phyloP scores from a whole-genome alignment of 1,140 invertebrate genomes.

The Lasioglossum albipes region DNA sequence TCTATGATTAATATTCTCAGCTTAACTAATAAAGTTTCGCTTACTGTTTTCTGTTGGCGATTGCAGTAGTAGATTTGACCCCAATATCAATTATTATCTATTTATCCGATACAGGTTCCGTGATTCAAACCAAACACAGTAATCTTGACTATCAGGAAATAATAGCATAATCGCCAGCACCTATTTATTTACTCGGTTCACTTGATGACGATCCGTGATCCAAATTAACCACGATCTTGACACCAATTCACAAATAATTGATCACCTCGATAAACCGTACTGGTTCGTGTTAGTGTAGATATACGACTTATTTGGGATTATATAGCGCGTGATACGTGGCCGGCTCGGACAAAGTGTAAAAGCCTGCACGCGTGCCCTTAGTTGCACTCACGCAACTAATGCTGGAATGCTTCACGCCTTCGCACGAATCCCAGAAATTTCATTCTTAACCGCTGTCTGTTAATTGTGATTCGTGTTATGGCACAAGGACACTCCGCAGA shows the following conservation, averaged over 20 bases:
- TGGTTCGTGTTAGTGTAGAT: background rate
- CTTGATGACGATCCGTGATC: background rate
- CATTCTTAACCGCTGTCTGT: slow-evolving; percentile 32
- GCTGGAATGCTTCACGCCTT: slow-evolving; percentile 66
- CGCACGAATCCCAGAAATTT: slow-evolving; percentile 54
- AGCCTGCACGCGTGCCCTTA: slow-evolving; percentile 27
- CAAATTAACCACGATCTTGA: slow-evolving; percentile 47
- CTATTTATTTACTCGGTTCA: background rate
- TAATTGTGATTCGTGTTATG: slow-evolving; percentile 36
- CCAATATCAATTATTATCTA: too few species aligned
- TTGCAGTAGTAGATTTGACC: too few species aligned
- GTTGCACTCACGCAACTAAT: slow-evolving; percentile 35
- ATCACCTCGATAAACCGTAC: slow-evolving; percentile 35
- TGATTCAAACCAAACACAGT: too few species aligned
- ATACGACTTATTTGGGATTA: background rate
- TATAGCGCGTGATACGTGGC: slow-evolving; percentile 10
- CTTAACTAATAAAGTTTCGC: too few species aligned
- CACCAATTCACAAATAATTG: slow-evolving; percentile 56
- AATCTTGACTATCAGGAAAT: too few species aligned
- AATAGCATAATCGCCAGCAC: background rate
- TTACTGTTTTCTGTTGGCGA: too few species aligned
- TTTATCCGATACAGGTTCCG: too few species aligned
- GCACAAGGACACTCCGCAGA: slow-evolving; percentile 21
- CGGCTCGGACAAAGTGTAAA: slow-evolving; percentile 2
- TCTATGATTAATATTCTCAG: too few species aligned